These are phyloP conservation scores for Drosophila azteca DNA, from an alignment of 1,140 invertebrate genomes.

Conservation along the genomic window DNA sequence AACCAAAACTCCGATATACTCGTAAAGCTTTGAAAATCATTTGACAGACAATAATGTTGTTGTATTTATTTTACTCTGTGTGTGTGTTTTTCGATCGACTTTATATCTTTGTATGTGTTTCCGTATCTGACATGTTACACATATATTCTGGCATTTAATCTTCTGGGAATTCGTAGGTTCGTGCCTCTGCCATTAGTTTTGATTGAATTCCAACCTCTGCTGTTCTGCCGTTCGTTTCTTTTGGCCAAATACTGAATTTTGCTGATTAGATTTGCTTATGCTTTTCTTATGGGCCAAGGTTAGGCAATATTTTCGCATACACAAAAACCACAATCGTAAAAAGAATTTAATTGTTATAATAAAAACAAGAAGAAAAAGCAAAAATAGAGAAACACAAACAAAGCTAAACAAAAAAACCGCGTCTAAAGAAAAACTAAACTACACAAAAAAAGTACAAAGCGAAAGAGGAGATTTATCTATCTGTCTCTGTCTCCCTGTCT, in stretches of 20 bases:
- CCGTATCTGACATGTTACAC: too few species aligned
- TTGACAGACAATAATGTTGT: slow-evolving; percentile 1
- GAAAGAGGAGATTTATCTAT: too few species aligned
- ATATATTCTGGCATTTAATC: too few species aligned
- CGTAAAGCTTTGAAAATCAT: background rate
- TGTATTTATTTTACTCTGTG: too few species aligned
- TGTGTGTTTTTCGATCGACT: too few species aligned
- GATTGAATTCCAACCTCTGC: background rate
- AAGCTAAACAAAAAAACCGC: background rate
- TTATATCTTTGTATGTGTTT: too few species aligned
- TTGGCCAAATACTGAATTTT: background rate
- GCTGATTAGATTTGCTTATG: slow-evolving; percentile 9
- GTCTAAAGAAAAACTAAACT: slow-evolving; percentile 15
- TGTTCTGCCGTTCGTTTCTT: too few species aligned
- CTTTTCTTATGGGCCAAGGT: slow-evolving; percentile 15
- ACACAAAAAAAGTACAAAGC: slow-evolving; percentile 9
- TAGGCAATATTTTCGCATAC: background rate
- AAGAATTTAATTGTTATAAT: slow-evolving; percentile 44
- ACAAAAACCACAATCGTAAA: slow-evolving; percentile 30
- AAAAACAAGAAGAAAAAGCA: slow-evolving; percentile 7
- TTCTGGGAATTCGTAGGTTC: too few species aligned
- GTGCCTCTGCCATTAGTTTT: too few species aligned
- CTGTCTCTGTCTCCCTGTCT: too few species aligned
- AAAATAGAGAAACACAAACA: slow-evolving; percentile 3
- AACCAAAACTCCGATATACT: slow-evolving; percentile 8